Base-by-base conservation (phyloP, 2,888 invertebrate species). In the Aelia acuminata region DNA sequence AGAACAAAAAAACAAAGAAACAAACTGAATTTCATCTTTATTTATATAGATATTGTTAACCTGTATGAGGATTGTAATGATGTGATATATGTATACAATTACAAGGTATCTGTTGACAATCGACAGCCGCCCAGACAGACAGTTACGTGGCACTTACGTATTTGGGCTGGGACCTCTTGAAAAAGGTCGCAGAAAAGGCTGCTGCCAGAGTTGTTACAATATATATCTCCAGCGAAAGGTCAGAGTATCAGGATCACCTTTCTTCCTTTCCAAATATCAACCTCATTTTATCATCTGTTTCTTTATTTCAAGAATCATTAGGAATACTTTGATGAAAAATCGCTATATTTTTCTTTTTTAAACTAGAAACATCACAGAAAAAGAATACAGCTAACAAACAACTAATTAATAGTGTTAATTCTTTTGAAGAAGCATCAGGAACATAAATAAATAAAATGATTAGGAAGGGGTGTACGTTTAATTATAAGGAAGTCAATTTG, bases 181-280 rank as follows among this genome's bases (percentile, higher is more conserved):
- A 80, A 80, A 80, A 80, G 80, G 80, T 80, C 43, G 80, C 43
- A 47, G n/a, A 43, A 39, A 70, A 70, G 31, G 43, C 80, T 13
- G 26, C 57, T 57, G n/a, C n/a, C 10, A 15, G 80, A 80, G 22
- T 11, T 47, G 80, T 47, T 80, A 80, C 80, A 80, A 80, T 80
- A 80, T 43, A 80, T 80, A 39, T 80, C 80, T 80, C 43, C 43
- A n/a, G n/a, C n/a, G 43, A 80, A 80, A 80, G 80, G 80, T 80
- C 80, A 80, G 3, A 22, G 13, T 43, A 80, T 47, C 43, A 13
- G 80, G 20, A 80, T 43, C n/a, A 35, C 80, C 22, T 35, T 70
- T 70, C 63, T 35, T 70, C 18, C 5, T 20, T 20, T 80, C n/a
- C 0, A 80, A 80, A 80, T 80, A 80, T 43, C 80, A 80, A n/a